Evolutionary conservation across 2,888 invertebrate genomes (phyloP).

Genomic region (Aphelenchoides bicaudatus): DNA sequence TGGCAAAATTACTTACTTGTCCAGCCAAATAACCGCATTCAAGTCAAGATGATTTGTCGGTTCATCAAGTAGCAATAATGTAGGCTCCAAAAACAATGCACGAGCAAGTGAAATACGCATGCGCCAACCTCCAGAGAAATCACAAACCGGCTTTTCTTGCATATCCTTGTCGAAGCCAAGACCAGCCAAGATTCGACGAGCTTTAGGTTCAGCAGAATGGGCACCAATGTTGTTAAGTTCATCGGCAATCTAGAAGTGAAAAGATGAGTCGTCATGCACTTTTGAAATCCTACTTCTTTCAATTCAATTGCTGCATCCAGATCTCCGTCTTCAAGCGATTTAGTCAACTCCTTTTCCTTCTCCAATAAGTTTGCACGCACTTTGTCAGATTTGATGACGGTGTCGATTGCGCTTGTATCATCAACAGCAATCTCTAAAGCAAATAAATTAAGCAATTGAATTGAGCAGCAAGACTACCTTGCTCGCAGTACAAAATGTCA

Average conservation of each 20-base stretch:
- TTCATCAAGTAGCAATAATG: constrained; percentile 91
- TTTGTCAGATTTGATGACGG: constrained; percentile 85
- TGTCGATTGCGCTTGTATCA: constrained; percentile 84
- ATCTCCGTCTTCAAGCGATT: constrained; percentile 71
- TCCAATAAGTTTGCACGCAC: constrained; percentile 77
- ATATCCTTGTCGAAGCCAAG: constrained; percentile 76
- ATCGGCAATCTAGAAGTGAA: constrained; percentile 64
- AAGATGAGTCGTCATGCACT: constrained; percentile 74
- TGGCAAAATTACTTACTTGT: constrained; percentile 72
- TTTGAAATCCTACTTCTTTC: constrained; percentile 72
- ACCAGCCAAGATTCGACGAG: constrained; percentile 91
- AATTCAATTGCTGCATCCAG: constrained; percentile 74
- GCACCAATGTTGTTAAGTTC: constrained; percentile 93
- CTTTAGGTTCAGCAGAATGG: constrained; percentile 93
- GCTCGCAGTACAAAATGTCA: constrained; percentile 92
- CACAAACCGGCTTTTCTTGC: constrained; percentile 78
- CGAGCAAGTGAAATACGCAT: constrained; percentile 90
- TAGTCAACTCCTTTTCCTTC: constrained; percentile 79
- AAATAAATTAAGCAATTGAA: constrained; percentile 9
- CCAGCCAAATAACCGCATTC: constrained; percentile 99
- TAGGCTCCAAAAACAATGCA: constrained; percentile 93
- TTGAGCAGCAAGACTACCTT: constrained; percentile 60
- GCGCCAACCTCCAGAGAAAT: constrained; percentile 83
- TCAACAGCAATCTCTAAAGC: constrained; percentile 91
- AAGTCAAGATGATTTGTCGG: constrained; percentile 98